Evolutionary conservation across 2,888 invertebrate species (phyloP).

Genomic region (Nomada lathburiana): DNA sequence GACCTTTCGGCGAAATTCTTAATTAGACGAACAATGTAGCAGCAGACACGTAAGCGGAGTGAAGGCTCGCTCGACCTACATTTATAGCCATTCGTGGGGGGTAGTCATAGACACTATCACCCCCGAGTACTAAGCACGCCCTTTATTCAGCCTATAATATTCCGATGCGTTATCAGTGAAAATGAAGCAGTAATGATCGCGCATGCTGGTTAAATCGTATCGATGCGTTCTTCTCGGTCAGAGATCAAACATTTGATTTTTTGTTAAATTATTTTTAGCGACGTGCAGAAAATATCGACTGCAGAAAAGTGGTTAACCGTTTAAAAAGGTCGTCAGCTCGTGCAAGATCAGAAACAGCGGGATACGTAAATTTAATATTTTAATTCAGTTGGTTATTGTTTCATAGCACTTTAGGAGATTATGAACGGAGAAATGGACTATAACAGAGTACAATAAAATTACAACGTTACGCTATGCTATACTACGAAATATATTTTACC

Average conservation of each 20-base stretch:
- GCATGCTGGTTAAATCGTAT: slow-evolving; percentile 26
- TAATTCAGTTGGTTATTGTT: too few species aligned
- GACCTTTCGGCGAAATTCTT: slow-evolving; percentile 46
- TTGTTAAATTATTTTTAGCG: too few species aligned
- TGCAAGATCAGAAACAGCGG: too few species aligned
- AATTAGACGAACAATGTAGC: slow-evolving; percentile 38
- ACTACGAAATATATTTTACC: too few species aligned
- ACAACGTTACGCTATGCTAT: too few species aligned
- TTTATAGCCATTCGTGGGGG: slow-evolving; percentile 72
- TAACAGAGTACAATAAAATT: too few species aligned
- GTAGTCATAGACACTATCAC: slow-evolving; percentile 81
- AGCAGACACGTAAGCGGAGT: slow-evolving; percentile 32
- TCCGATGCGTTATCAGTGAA: slow-evolving; percentile 61
- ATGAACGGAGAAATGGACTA: too few species aligned
- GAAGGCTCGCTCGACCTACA: slow-evolving; percentile 57
- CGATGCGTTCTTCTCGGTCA: slow-evolving; percentile 9
- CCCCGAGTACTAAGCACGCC: slow-evolving; percentile 58
- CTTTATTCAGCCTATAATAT: slow-evolving; percentile 61
- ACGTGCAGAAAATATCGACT: too few species aligned
- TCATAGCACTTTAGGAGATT: too few species aligned
- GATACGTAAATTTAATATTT: too few species aligned
- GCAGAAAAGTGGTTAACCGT: too few species aligned
- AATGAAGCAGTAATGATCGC: slow-evolving; percentile 41
- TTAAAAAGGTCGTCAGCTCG: too few species aligned
- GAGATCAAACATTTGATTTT: background rate